phyloP scores from a whole-genome alignment of 1,140 invertebrate species.

The Drosophila yakuba region DNA sequence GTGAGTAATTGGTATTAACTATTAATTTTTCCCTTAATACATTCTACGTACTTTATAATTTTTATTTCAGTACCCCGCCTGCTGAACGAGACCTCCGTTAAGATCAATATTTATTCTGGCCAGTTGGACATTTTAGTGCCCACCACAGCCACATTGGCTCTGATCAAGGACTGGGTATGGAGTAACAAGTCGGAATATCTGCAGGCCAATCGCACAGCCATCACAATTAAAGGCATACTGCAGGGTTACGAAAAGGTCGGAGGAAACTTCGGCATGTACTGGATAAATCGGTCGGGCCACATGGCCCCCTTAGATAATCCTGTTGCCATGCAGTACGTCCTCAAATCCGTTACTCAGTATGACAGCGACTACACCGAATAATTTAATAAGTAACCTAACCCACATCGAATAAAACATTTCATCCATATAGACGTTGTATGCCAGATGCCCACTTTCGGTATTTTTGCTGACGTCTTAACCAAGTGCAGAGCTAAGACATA shows the following conservation, averaged over 20 bases:
- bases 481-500: conserved; percentile 12
- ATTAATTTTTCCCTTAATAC: too few relatives aligned
- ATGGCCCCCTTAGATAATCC: conserved; percentile 85
- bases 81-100: conserved; percentile 87
- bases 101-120: conserved; percentile 73
- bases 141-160: conserved; percentile 88
- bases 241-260: conserved; percentile 89
- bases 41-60: not conserved
- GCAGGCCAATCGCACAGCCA: conserved; percentile 85
- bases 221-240: conserved; percentile 86
- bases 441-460: conserved; percentile 15
- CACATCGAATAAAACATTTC: not conserved
- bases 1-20: conserved; percentile 80
- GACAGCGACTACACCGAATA: not conserved
- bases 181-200: conserved; percentile 86
- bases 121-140: conserved; percentile 89
- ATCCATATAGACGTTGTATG: not conserved
- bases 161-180: conserved; percentile 90
- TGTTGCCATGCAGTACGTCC: conserved; percentile 66
- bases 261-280: conserved; percentile 90
- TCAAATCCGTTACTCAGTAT: conserved; percentile 42
- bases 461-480: conserved; percentile 2
- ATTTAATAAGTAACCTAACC: not conserved
- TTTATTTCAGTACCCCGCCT: conserved; percentile 88
- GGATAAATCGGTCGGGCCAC: conserved; percentile 88